These are phyloP conservation scores for Lamellibrachia satsuma DNA, from an alignment of 2,888 invertebrate species.

Conservation along the genomic window DNA sequence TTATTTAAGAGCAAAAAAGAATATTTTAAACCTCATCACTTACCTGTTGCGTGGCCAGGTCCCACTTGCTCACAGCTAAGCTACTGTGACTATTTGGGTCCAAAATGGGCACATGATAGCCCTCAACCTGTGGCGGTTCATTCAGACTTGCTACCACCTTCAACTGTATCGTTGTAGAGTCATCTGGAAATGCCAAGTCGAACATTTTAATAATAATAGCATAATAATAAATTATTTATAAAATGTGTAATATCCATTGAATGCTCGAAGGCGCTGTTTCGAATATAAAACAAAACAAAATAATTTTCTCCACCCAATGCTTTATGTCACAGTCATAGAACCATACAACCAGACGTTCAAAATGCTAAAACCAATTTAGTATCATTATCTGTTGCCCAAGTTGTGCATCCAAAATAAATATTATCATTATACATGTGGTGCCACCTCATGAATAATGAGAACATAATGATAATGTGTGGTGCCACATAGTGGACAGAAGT, in stretches of 20 bases:
- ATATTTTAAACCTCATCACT: conserved; percentile 37
- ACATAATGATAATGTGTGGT: not conserved
- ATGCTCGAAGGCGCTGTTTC: no score
- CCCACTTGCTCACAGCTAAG: conserved; percentile 76
- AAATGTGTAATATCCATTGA: no score
- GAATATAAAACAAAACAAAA: no score
- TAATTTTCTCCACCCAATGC: no score
- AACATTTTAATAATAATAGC: not conserved
- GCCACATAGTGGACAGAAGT: no score
- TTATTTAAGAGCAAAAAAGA: not conserved
- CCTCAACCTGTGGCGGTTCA: conserved; percentile 83
- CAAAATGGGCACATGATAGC: conserved; percentile 90
- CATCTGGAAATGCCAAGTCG: conserved; percentile 70
- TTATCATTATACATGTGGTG: no score
- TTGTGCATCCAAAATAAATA: no score
- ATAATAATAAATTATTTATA: not conserved
- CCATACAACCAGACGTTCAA: no score
- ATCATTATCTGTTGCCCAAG: no score
- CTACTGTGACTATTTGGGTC: conserved; percentile 68
- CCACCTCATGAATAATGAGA: no score
- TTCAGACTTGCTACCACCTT: conserved; percentile 85
- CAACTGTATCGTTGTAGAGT: conserved; percentile 86
- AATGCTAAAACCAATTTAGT: no score
- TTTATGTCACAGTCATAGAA: no score
- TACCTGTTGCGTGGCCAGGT: conserved; percentile 92